These are phyloP conservation scores for Pecten maximus DNA, from an alignment of 2,888 invertebrate species.

Conservation along the genomic window DNA sequence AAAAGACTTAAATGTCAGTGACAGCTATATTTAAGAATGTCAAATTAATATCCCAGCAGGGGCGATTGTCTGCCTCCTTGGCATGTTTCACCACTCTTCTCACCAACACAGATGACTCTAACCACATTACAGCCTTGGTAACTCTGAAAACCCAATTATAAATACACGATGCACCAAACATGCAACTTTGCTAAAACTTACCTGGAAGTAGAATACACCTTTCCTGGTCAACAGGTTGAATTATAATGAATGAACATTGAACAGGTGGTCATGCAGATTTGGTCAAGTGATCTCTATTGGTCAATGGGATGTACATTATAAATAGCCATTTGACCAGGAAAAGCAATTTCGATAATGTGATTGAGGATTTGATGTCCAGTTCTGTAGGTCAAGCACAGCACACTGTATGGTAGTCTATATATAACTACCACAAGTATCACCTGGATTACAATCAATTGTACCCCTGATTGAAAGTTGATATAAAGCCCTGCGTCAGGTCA, in stretches of 20 bases:
- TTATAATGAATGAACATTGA: neutral
- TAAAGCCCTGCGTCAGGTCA: neutral
- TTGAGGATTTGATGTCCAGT: neutral
- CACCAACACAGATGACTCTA: neutral
- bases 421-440: neutral
- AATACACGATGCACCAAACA: neutral
- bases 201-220: neutral
- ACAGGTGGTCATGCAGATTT: neutral
- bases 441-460: neutral
- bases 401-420: neutral
- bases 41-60: slow-evolving; percentile 12
- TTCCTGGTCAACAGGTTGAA: neutral
- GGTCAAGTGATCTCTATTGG: neutral
- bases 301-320: neutral
- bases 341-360: slow-evolving; percentile 24
- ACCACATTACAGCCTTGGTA: neutral
- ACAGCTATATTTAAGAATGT: neutral
- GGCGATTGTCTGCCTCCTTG: neutral
- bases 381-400: neutral
- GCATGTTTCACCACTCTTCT: neutral
- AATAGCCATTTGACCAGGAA: neutral
- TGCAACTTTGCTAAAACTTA: neutral
- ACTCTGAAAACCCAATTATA: neutral
- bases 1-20: neutral
- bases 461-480: slow-evolving; percentile 5